phyloP scores from a whole-genome alignment of 1,140 invertebrate species.

The Teleopsis dalmanni region DNA sequence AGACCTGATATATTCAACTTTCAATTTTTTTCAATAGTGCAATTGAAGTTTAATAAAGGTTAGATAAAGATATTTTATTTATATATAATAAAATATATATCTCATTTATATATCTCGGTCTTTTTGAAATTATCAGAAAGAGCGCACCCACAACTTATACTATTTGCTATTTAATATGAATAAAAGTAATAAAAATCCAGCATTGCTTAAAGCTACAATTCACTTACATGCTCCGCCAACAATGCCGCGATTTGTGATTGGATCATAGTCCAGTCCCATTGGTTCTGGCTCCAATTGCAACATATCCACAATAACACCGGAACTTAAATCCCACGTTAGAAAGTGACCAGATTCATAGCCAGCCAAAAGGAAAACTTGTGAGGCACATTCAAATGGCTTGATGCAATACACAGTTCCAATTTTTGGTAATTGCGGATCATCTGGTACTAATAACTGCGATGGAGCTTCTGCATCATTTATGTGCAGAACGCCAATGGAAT shows the following conservation, averaged over 20 bases:
- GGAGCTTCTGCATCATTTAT: slow-evolving; percentile 48
- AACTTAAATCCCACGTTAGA: slow-evolving; percentile 58
- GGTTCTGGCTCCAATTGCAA: slow-evolving; percentile 57
- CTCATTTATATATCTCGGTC: too few relatives aligned
- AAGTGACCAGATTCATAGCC: slow-evolving; percentile 61
- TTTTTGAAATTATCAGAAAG: too few relatives aligned
- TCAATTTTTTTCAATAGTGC: too few relatives aligned
- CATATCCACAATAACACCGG: slow-evolving; percentile 50
- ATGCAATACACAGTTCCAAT: slow-evolving; percentile 57
- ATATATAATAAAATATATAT: too few relatives aligned
- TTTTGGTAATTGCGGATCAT: slow-evolving; percentile 44
- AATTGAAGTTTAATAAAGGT: too few relatives aligned
- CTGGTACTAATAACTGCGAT: slow-evolving; percentile 43
- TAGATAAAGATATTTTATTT: too few relatives aligned
- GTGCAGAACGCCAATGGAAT: slow-evolving; percentile 55
- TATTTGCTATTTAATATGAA: too few relatives aligned
- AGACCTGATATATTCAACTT: too few relatives aligned
- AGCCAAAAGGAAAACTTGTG: slow-evolving; percentile 50
- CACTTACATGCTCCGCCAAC: slow-evolving; percentile 50
- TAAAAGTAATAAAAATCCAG: not conserved
- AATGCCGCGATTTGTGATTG: slow-evolving; percentile 54
- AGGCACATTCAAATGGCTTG: slow-evolving; percentile 50
- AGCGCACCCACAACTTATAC: too few relatives aligned
- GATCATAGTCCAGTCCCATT: slow-evolving; percentile 61
- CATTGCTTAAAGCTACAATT: not conserved